These are phyloP conservation scores for Corynorhinus townsendii DNA, from an alignment of 2,113 vertebrate genomes.

Conservation along the genomic window DNA sequence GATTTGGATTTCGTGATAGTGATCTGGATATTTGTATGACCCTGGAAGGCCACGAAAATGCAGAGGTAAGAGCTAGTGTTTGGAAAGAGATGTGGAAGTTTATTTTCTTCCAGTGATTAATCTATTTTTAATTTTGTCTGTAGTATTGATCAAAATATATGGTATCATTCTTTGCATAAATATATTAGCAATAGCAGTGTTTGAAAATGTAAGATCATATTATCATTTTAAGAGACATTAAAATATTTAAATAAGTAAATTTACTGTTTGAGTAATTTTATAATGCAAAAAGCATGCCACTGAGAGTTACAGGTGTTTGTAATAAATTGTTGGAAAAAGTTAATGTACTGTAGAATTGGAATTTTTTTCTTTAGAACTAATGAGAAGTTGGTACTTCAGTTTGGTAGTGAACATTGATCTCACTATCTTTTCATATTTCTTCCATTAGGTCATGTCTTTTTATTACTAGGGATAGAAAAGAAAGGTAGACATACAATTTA, in stretches of 20 bases:
- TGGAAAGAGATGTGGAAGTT: constrained; percentile 22
- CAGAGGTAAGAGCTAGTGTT: constrained; percentile 86
- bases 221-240: constrained; percentile 16
- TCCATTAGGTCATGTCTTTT: constrained; percentile 24
- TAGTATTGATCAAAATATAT: constrained; percentile 22
- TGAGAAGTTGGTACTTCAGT: constrained; percentile 10
- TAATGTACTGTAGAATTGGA: neutral
- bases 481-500: constrained; percentile 21
- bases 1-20: constrained; percentile 98
- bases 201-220: constrained; percentile 19
- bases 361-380: constrained; percentile 24
- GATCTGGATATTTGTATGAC: constrained; percentile 99
- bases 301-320: constrained; percentile 9
- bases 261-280: neutral
- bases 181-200: neutral
- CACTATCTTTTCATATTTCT: constrained; percentile 12
- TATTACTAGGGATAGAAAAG: constrained; percentile 27
- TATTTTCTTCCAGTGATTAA: constrained; percentile 27
- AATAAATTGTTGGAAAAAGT: neutral
- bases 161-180: constrained; percentile 7
- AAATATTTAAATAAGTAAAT: neutral
- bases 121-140: constrained; percentile 24
- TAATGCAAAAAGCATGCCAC: neutral
- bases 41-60: constrained; percentile 95
- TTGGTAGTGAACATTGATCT: neutral